A percentile compares a stretch with the other conserved stretches of the same genome.
These are phyloP conservation scores for Neosilurus mollespiculum DNA, from an alignment of 2,797 vertebrate species.

Conservation along the genomic window DNA sequence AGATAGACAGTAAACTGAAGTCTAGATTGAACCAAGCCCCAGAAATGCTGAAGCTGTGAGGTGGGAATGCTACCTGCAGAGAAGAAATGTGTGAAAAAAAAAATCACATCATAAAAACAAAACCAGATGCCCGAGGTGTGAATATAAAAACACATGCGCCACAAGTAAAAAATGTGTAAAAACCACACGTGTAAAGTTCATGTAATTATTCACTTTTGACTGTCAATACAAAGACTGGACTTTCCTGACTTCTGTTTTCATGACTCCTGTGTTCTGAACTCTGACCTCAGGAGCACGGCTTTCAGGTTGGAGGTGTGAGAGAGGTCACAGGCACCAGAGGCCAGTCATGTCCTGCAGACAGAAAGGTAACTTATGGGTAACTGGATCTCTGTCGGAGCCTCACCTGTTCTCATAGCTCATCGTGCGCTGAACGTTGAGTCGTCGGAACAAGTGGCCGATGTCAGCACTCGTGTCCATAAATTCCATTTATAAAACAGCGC, in stretches of 20 bases:
- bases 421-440: conserved; percentile 49
- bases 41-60: background rate
- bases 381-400: conserved; percentile 53
- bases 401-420: conserved; percentile 63
- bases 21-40: background rate
- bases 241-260: background rate
- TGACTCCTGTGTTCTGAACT: conserved; percentile 18
- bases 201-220: conserved; percentile 5
- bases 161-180: background rate
- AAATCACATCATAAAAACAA: background rate
- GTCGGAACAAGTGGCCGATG: conserved; percentile 48
- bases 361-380: conserved; percentile 56
- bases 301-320: conserved; percentile 34
- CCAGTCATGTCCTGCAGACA: conserved; percentile 39
- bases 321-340: conserved; percentile 31
- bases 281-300: conserved; percentile 43
- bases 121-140: background rate
- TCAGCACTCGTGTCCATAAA: conserved; percentile 60
- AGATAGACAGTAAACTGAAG: background rate
- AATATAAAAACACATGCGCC: background rate
- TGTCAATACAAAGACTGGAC: background rate
- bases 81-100: conserved; percentile 5
- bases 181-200: background rate
- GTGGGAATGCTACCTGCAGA: background rate
- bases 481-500: conserved; percentile 55